Percentiles rank a stretch among this genome's conserved stretches.
phyloP scores from a whole-genome alignment of 2,797 vertebrate genomes.

The Crocodylus rhombifer region DNA sequence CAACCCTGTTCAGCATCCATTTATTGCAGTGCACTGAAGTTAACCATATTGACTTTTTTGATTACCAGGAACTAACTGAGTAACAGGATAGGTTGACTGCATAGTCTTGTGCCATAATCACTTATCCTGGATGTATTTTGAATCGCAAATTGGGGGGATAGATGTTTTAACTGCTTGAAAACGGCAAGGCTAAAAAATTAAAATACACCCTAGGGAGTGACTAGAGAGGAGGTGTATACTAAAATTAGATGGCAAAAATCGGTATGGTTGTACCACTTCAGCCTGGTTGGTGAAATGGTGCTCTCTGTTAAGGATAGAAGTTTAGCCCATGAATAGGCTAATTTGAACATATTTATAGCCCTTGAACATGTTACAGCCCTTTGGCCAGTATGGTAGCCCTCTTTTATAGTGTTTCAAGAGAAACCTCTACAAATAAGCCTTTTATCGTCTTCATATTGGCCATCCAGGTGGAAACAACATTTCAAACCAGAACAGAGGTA shows the following conservation, averaged over 20 bases:
- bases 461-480: neutral
- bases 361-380: neutral
- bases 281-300: fast-evolving
- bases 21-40: neutral
- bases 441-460: neutral
- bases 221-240: fast-evolving
- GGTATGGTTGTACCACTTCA: neutral
- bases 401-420: neutral
- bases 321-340: neutral
- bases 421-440: neutral
- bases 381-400: neutral
- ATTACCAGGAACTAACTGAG: neutral
- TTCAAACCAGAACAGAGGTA: too few species aligned
- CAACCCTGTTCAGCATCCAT: neutral
- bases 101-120: too few species aligned
- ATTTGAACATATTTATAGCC: neutral
- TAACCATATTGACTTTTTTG: neutral
- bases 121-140: too few species aligned
- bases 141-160: neutral
- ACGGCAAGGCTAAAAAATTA: neutral
- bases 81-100: too few species aligned
- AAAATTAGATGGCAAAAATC: neutral
- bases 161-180: neutral
- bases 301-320: neutral
- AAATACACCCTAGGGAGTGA: neutral